phyloP scores from a whole-genome alignment of 2,113 vertebrate genomes.

The Otis tarda region DNA sequence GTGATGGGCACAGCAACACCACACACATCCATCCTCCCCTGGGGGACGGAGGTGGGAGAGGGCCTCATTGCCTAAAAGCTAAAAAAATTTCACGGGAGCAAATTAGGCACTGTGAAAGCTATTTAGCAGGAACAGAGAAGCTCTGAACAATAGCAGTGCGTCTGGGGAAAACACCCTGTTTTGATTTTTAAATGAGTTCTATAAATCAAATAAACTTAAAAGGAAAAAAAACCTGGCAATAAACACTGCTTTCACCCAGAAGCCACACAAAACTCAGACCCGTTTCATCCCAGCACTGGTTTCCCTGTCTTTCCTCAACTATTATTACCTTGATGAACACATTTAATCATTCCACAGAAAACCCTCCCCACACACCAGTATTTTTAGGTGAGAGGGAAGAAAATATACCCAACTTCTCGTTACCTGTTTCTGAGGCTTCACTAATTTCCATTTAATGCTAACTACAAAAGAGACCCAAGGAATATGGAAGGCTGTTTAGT shows the following conservation, averaged over 20 bases:
- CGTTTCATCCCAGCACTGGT: neutral
- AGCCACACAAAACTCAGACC: neutral
- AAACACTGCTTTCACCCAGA: neutral
- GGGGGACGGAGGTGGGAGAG: too few relatives aligned
- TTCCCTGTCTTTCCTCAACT: neutral
- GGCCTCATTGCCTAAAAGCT: neutral
- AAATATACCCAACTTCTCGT: neutral
- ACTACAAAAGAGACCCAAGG: neutral
- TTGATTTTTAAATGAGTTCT: neutral
- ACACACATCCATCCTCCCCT: rapidly evolving
- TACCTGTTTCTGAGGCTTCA: neutral
- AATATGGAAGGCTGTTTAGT: neutral
- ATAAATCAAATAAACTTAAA: neutral
- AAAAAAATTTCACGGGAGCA: neutral
- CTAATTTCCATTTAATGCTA: neutral
- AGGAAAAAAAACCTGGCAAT: neutral
- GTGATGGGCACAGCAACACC: neutral
- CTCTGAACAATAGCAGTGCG: neutral
- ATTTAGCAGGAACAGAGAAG: neutral
- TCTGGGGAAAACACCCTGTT: neutral
- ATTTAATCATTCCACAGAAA: neutral
- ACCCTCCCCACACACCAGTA: neutral
- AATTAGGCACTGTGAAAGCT: neutral
- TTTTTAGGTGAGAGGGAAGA: neutral
- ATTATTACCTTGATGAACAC: neutral